Conservation (phyloP, 2,113 vertebrate species). For the Mellivora capensis region DNA sequence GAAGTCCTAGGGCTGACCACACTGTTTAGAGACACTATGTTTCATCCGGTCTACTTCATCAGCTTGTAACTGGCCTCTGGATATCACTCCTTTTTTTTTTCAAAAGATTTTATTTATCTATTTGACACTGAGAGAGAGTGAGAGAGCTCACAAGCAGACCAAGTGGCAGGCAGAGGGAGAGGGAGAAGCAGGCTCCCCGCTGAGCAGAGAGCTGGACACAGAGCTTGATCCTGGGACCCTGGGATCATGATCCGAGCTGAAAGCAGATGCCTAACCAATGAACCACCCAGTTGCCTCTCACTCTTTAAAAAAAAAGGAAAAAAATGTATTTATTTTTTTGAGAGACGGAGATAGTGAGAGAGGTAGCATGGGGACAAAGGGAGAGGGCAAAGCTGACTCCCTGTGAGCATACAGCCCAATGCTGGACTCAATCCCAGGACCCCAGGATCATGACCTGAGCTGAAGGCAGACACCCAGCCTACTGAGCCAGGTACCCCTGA, state of each 20-base stretch:
- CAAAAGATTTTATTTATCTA: background rate
- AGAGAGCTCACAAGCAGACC: no score
- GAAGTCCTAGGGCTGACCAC: background rate
- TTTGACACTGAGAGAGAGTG: no score
- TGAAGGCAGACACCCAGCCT: background rate
- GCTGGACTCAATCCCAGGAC: background rate
- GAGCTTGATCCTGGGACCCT: no score
- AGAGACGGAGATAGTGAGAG: background rate
- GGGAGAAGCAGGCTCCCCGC: no score
- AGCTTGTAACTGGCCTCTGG: background rate
- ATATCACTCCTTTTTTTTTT: background rate
- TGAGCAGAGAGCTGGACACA: no score
- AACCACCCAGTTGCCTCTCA: no score
- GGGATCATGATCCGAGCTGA: no score
- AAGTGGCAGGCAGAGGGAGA: no score
- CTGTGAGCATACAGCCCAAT: background rate
- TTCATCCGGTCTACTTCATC: background rate
- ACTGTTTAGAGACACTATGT: no score
- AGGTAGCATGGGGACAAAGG: background rate
- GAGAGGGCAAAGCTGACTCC: background rate
- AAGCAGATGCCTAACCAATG: no score
- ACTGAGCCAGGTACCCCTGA: background rate
- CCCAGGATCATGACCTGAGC: background rate
- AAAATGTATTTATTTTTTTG: background rate
- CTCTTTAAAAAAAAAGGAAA: no score